These are phyloP conservation scores for Mellilla xanthometata DNA, from an alignment of 2,888 invertebrate species.

Conservation along the genomic window DNA sequence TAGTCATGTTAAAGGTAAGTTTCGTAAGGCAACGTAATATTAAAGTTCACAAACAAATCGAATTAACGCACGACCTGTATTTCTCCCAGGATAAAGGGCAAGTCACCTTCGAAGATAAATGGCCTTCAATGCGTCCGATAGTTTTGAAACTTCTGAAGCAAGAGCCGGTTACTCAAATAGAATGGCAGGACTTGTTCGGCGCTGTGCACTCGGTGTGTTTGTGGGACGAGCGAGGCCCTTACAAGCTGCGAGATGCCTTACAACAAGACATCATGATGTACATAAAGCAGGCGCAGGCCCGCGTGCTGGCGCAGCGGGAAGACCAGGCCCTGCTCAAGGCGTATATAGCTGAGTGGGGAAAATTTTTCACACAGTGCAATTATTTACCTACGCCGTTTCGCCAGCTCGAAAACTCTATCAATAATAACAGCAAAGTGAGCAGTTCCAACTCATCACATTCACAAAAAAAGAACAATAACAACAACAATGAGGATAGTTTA, in stretches of 20 bases:
- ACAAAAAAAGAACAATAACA: constrained; percentile 77
- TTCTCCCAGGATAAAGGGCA: constrained; percentile 88
- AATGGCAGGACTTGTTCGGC: constrained; percentile 99
- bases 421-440: constrained; percentile 74
- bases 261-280: constrained; percentile 97
- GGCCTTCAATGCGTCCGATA: constrained; percentile 97
- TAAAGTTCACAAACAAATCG: neutral
- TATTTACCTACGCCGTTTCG: constrained; percentile 98
- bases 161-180: constrained; percentile 94
- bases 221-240: constrained; percentile 98
- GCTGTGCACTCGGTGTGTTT: constrained; percentile 97
- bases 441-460: constrained; percentile 65
- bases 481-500: constrained; percentile 92
- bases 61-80: constrained; percentile 11
- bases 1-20: constrained; percentile 34
- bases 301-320: constrained; percentile 95
- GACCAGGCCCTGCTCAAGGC: constrained; percentile 97
- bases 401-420: constrained; percentile 93
- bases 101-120: constrained; percentile 96
- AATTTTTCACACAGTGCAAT: constrained; percentile 98
- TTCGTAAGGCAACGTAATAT: neutral
- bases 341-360: constrained; percentile 99
- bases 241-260: constrained; percentile 92
- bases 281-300: constrained; percentile 94
- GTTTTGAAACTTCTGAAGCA: constrained; percentile 96